Percentiles rank a stretch among this genome's conserved stretches.
Conservation (phyloP, 2,113 vertebrate genomes). For the Calonectris borealis region DNA sequence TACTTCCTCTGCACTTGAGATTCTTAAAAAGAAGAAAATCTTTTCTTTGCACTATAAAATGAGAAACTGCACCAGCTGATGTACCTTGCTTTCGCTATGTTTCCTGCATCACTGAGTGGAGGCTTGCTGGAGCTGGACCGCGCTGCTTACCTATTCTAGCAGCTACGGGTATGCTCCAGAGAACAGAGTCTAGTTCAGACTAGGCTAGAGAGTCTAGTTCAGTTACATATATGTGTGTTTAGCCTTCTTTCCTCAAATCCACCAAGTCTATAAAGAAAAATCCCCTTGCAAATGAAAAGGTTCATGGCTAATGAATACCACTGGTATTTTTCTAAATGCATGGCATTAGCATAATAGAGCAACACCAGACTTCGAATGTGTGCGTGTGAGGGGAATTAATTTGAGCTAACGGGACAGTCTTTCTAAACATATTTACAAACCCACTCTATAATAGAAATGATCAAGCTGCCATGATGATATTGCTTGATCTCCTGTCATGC, state of each 20-base stretch:
- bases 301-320: not conserved
- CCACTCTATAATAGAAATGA: not conserved
- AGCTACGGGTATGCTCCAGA: not conserved
- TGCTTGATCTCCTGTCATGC: not conserved
- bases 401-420: not conserved
- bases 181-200: not conserved
- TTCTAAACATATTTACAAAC: not conserved
- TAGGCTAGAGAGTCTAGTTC: not conserved
- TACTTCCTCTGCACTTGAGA: not conserved
- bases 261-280: not conserved
- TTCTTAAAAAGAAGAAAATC: not conserved
- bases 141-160: not conserved
- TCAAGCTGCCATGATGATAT: not conserved
- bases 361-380: not conserved
- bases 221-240: accelerated
- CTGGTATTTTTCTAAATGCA: not conserved
- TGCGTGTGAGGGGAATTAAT: not conserved
- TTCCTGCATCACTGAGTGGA: not conserved
- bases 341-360: not conserved
- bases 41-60: not conserved
- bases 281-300: not conserved
- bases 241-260: not conserved
- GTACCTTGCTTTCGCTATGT: not conserved
- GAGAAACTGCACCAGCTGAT: not conserved
- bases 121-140: not conserved